These are phyloP conservation scores for Tursiops truncatus DNA, from an alignment of 2,113 vertebrate genomes.

Conservation along the genomic window DNA sequence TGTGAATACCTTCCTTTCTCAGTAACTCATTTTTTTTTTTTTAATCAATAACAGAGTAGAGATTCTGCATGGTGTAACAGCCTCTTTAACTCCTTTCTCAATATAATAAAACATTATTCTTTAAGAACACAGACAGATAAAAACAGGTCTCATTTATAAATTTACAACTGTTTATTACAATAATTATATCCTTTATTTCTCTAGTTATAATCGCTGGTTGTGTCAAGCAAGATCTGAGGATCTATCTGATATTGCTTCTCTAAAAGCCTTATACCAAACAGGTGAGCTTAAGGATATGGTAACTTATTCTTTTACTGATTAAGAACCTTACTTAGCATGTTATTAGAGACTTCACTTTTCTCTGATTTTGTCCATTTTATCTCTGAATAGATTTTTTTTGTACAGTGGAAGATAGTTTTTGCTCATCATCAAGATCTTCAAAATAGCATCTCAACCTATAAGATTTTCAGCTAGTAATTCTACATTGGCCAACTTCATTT, in stretches of 20 bases:
- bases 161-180: not conserved
- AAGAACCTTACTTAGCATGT: not conserved
- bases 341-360: not conserved
- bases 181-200: conserved; percentile 63
- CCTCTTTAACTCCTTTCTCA: not conserved
- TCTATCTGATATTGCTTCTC: conserved; percentile 96
- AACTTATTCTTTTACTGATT: not conserved
- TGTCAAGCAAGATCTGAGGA: conserved; percentile 97
- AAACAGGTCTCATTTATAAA: not conserved
- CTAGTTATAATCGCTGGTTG: conserved; percentile 97
- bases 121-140: not conserved
- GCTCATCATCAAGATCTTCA: not conserved
- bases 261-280: conserved; percentile 98
- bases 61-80: not conserved
- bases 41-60: not conserved
- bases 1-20: not conserved
- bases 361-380: not conserved
- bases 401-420: not conserved
- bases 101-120: conserved; percentile 19
- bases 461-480: not conserved
- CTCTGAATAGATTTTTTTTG: not conserved
- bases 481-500: not conserved
- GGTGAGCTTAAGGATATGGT: conserved; percentile 83
- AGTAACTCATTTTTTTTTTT: not conserved
- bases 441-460: not conserved